phyloP scores from a whole-genome alignment of 1,140 invertebrate genomes.

The Archivesica marissinica region DNA sequence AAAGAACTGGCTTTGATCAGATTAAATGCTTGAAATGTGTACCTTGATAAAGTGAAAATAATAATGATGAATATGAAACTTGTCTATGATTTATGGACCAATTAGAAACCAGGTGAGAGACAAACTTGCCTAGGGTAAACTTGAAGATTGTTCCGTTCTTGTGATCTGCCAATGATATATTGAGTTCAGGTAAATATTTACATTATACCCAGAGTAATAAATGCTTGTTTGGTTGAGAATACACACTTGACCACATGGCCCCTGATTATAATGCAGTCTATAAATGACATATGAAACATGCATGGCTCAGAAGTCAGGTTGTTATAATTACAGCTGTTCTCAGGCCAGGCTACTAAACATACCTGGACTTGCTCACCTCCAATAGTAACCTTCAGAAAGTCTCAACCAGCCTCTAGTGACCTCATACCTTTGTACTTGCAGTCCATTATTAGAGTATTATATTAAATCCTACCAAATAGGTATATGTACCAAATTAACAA shows the following conservation, averaged over 20 bases:
- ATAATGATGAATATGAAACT: constrained; percentile 56
- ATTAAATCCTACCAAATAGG: too few relatives aligned
- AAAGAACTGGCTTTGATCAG: constrained; percentile 36
- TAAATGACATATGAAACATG: background rate
- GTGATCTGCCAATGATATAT: constrained; percentile 41
- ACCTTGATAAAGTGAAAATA: constrained; percentile 34
- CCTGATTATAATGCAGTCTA: background rate
- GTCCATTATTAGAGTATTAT: too few relatives aligned
- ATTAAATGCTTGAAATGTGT: constrained; percentile 16
- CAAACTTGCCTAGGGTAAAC: constrained; percentile 13
- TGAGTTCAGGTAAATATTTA: constrained; percentile 53
- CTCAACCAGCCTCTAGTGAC: too few relatives aligned
- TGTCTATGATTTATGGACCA: constrained; percentile 35
- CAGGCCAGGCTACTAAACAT: too few relatives aligned
- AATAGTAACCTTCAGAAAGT: too few relatives aligned
- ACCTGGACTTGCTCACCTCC: too few relatives aligned
- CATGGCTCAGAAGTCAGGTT: background rate
- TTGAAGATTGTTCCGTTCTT: constrained; percentile 19
- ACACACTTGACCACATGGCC: constrained; percentile 59
- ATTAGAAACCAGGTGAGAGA: constrained; percentile 46
- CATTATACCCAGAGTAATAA: constrained; percentile 41
- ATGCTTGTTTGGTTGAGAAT: constrained; percentile 39
- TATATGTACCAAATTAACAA: too few relatives aligned
- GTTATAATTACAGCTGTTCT: background rate
- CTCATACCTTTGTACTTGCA: too few relatives aligned